Percentiles rank a stretch among this genome's conserved stretches.
phyloP scores from a whole-genome alignment of 2,797 vertebrate species.

The Spheniscus humboldti region DNA sequence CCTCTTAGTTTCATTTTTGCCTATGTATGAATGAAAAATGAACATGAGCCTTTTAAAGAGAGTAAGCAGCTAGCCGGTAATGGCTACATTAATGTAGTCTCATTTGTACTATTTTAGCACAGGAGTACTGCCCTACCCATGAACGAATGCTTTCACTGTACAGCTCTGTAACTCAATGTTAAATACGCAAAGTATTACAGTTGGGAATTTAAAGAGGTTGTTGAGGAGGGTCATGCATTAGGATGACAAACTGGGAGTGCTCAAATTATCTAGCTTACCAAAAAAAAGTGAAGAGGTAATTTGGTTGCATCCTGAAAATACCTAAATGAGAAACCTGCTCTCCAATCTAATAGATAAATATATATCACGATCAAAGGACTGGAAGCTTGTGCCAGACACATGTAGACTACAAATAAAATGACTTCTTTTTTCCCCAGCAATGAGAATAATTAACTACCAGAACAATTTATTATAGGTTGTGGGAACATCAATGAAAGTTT shows the following conservation, averaged over 20 bases:
- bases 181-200: background rate
- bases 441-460: background rate
- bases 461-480: slow-evolving; percentile 1
- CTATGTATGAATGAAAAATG: background rate
- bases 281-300: background rate
- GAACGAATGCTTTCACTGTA: background rate
- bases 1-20: background rate
- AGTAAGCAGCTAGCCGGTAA: background rate
- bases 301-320: slow-evolving; percentile 5
- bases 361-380: slow-evolving; percentile 10
- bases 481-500: background rate
- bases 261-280: background rate
- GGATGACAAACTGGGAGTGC: background rate
- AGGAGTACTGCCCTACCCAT: background rate
- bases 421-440: background rate
- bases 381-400: background rate
- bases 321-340: background rate
- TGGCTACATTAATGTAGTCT: background rate
- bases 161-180: background rate
- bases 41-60: background rate
- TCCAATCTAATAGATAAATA: background rate
- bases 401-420: background rate
- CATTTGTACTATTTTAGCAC: background rate
- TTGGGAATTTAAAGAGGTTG: background rate
- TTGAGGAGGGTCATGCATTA: background rate